Percentiles rank a stretch among this genome's conserved stretches.
Conservation (phyloP, 1,140 invertebrate species). For the Drosophila pseudoananassae region DNA sequence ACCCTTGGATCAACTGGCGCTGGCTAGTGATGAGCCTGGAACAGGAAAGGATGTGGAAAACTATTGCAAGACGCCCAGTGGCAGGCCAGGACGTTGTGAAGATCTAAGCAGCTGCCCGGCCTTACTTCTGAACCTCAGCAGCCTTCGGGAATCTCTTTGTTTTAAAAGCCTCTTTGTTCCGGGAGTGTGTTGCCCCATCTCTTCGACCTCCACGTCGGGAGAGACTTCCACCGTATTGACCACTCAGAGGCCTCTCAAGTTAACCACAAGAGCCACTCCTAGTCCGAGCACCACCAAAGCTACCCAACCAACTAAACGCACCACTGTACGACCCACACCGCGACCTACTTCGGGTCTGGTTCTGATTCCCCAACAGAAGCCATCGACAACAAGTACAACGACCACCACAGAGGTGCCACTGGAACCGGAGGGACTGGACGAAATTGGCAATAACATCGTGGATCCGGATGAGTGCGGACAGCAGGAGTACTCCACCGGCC, state of each 20-base stretch:
- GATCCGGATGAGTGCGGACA: conserved; percentile 90
- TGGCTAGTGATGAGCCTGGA: conserved; percentile 60
- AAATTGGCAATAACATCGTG: conserved; percentile 84
- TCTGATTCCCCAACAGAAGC: conserved; percentile 83
- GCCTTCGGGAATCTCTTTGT: conserved; percentile 93
- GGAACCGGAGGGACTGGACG: conserved; percentile 66
- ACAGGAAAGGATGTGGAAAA: conserved; percentile 82
- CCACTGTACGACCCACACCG: conserved; percentile 45
- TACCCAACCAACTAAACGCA: conserved; percentile 45
- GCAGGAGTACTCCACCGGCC: conserved; percentile 91
- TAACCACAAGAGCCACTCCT: conserved; percentile 75
- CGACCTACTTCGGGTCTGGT: conserved; percentile 63
- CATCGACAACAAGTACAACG: conserved; percentile 76
- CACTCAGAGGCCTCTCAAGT: conserved; percentile 84
- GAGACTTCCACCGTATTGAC: conserved; percentile 80
- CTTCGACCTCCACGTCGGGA: conserved; percentile 13
- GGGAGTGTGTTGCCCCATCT: conserved; percentile 93
- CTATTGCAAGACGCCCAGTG: conserved; percentile 92
- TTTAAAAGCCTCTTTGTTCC: conserved; percentile 96
- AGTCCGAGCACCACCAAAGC: conserved; percentile 40
- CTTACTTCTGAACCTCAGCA: conserved; percentile 92
- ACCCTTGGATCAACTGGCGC: conserved; percentile 58
- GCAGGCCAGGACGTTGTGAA: conserved; percentile 91
- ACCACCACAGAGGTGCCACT: conserved; percentile 78
- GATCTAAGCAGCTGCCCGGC: conserved; percentile 95